Base-by-base conservation (phyloP, 1,140 invertebrate genomes). In the Plodia interpunctella region DNA sequence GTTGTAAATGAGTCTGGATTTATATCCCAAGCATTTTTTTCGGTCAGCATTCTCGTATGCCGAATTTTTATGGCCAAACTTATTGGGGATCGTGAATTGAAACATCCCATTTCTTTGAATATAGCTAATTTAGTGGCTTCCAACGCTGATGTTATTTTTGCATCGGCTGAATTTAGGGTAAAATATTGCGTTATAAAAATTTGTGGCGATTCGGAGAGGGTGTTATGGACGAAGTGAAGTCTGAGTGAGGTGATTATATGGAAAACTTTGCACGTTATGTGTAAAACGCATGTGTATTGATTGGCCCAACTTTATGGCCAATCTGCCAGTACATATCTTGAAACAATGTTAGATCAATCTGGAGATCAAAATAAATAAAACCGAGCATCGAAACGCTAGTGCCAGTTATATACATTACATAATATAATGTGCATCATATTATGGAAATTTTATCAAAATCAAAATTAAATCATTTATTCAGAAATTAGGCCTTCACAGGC, bases 101-200 rank as follows among this genome's bases (percentile, higher is more conserved):
- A 65, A 73, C 59, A 61, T 70, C 62, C 57, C 49, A 59, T 63
- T 59, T 59, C 65, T 73, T 73, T 70, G 68, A 73, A 70, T 73
- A 69, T 66, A 63, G 56, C 59, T 70, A 70, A 67, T 73, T 68
- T 70, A 73, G 63, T 73, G 53, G 50, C 58, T 52, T 62, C 52
- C 51, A n/a, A 49, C 56, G 58, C 58, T 38, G 54, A 55, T 54
- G 21, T 28, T 63, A 56, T 65, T 68, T 73, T 59, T 56, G 38
- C 38, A 57, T 57, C 25, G 11, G 55, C 0, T 49, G 56, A 73
- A 54, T 62, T 67, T 67, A 55, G 49, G 38, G 38, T 15, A 17
- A 44, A 15, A 15, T 44, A 44, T 44, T 44, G 32, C 32, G 9
- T 3, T 35, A 13, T 35, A 35, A 35, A 35, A 35, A 35, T 35